Conservation (phyloP, 2,888 invertebrate species). For the Geophilus truncorum region DNA sequence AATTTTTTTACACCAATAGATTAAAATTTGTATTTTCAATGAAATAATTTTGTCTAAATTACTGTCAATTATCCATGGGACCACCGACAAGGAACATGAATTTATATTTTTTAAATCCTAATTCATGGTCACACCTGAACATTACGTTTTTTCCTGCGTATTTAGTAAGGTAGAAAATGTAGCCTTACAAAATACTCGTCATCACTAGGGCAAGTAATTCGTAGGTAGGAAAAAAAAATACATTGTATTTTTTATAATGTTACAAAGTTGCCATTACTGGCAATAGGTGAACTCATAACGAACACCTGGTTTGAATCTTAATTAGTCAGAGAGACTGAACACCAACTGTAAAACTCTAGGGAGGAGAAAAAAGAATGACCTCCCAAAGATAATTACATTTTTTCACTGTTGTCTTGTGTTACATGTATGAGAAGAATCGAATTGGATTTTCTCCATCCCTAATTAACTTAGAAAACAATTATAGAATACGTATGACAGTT, state of each 20-base stretch:
- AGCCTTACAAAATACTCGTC: not conserved
- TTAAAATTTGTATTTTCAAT: not conserved
- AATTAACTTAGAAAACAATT: not conserved
- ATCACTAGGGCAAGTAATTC: not conserved
- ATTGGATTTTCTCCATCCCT: not conserved
- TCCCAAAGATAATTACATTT: slow-evolving; percentile 16
- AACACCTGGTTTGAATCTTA: slow-evolving; percentile 18
- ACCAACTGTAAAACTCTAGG: not conserved
- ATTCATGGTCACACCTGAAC: not conserved
- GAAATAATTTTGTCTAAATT: not conserved
- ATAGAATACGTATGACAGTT: not conserved
- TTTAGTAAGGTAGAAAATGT: not conserved
- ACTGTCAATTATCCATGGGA: not conserved
- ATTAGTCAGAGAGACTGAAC: not conserved
- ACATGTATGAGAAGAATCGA: not conserved
- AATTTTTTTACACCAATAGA: not conserved
- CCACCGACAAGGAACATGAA: not conserved
- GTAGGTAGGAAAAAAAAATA: not conserved
- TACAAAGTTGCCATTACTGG: not conserved
- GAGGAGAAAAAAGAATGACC: not conserved
- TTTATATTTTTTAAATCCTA: not conserved
- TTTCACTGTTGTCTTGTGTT: not conserved
- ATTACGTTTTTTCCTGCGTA: not conserved
- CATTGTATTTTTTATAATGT: not conserved
- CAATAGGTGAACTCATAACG: not conserved